These are phyloP conservation scores for Anhinga anhinga DNA, from an alignment of 2,113 vertebrate species.

Conservation along the genomic window DNA sequence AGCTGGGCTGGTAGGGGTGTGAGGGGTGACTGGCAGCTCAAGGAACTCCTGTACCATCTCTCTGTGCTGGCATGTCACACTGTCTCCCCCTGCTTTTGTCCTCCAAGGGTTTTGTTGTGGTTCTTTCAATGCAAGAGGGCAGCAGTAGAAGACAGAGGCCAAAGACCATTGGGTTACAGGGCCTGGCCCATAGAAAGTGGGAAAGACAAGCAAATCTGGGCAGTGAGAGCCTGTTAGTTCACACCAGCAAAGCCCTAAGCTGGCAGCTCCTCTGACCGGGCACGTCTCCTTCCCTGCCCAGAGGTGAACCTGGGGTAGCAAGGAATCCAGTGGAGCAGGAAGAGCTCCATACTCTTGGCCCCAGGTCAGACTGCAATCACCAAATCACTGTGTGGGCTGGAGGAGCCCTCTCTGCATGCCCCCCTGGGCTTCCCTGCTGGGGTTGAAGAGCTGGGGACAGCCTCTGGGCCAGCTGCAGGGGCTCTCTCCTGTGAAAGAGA, in stretches of 20 bases:
- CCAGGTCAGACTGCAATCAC: background rate
- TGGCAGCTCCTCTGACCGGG: background rate
- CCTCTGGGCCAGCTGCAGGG: background rate
- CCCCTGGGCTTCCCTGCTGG: background rate
- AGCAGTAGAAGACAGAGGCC: background rate
- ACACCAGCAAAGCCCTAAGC: background rate
- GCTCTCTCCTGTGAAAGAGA: background rate
- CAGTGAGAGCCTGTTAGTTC: background rate
- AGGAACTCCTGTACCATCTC: background rate
- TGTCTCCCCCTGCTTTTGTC: background rate
- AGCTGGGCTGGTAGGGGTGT: background rate
- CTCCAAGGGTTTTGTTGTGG: background rate
- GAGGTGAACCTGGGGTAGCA: background rate
- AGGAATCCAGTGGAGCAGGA: slow-evolving; percentile 13
- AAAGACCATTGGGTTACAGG: background rate
- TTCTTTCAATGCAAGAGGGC: background rate
- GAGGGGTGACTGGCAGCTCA: background rate
- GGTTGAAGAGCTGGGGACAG: background rate
- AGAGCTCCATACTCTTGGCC: background rate
- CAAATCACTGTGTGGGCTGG: background rate
- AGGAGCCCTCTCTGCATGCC: background rate
- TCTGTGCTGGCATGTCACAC: background rate
- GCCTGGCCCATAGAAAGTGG: background rate
- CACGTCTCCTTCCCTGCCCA: background rate
- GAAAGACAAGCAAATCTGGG: background rate